Percentiles rank a stretch among this genome's conserved stretches.
Conservation (phyloP, 2,797 vertebrate genomes). For the Enteromius fasciolatus region DNA sequence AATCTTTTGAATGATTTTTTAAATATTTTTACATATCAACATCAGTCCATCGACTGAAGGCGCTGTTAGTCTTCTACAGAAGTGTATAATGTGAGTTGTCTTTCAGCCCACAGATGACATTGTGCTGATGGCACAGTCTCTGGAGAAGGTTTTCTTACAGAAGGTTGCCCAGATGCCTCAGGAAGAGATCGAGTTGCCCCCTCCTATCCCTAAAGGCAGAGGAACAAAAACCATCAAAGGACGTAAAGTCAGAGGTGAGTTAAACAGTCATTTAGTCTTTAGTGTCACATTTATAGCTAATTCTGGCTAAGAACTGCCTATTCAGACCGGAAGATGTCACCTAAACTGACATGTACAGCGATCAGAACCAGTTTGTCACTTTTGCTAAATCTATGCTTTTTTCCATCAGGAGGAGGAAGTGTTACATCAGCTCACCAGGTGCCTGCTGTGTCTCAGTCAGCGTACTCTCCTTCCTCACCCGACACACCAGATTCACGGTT, state of each 20-base stretch:
- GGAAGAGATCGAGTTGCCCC: conserved; percentile 87
- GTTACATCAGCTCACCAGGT: conserved; percentile 86
- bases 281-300: neutral
- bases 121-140: conserved; percentile 93
- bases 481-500: conserved; percentile 87
- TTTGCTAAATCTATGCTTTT: neutral
- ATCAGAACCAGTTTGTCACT: neutral
- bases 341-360: neutral
- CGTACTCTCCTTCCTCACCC: conserved; percentile 83
- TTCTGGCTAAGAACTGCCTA: neutral
- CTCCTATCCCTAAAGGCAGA: conserved; percentile 83
- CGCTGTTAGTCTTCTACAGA: neutral
- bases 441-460: conserved; percentile 88
- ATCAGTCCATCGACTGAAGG: neutral
- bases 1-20: neutral
- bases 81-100: conserved; percentile 1
- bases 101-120: conserved; percentile 90
- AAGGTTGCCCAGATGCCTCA: conserved; percentile 94
- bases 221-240: conserved; percentile 80
- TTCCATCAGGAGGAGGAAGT: conserved; percentile 46
- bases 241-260: conserved; percentile 77
- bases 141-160: conserved; percentile 94
- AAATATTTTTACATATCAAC: neutral
- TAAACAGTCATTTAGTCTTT: too few relatives aligned
- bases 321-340: neutral